Conservation (phyloP, 1,140 invertebrate species). For the Drosophila simulans region DNA sequence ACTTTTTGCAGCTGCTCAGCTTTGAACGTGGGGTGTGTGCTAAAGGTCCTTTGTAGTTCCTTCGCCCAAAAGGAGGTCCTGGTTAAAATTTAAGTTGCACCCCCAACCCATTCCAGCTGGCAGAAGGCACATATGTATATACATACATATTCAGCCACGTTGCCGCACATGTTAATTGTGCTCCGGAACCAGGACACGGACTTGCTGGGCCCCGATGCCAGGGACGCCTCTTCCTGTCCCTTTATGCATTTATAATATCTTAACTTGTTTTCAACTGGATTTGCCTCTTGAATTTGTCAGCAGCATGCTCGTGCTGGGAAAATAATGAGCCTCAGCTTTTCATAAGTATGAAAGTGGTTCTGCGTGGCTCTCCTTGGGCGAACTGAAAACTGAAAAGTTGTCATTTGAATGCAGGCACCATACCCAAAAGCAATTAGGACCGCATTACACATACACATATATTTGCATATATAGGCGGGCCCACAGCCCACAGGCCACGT, state of each 20-base stretch:
- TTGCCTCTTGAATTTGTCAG: slow-evolving; percentile 54
- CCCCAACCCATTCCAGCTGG: not conserved
- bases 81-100: slow-evolving; percentile 37
- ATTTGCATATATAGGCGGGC: no score
- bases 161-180: slow-evolving; percentile 61
- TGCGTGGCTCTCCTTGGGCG: no score
- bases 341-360: slow-evolving; percentile 7
- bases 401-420: not conserved
- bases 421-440: not conserved
- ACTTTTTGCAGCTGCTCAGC: slow-evolving; percentile 32
- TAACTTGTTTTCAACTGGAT: slow-evolving; percentile 63
- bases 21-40: slow-evolving; percentile 26
- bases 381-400: not conserved
- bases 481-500: not conserved
- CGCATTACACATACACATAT: no score
- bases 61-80: not conserved
- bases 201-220: not conserved
- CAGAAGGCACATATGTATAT: not conserved
- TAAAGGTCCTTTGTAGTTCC: slow-evolving; percentile 37
- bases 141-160: not conserved
- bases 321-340: slow-evolving; percentile 39
- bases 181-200: slow-evolving; percentile 24
- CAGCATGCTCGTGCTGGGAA: slow-evolving; percentile 19
- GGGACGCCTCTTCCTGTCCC: not conserved
- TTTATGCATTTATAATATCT: slow-evolving; percentile 78